Evolutionary conservation across 1,140 invertebrate species (phyloP), one percentile per base, ranked within the genome.

Genomic region (Drosophila athabasca): DNA sequence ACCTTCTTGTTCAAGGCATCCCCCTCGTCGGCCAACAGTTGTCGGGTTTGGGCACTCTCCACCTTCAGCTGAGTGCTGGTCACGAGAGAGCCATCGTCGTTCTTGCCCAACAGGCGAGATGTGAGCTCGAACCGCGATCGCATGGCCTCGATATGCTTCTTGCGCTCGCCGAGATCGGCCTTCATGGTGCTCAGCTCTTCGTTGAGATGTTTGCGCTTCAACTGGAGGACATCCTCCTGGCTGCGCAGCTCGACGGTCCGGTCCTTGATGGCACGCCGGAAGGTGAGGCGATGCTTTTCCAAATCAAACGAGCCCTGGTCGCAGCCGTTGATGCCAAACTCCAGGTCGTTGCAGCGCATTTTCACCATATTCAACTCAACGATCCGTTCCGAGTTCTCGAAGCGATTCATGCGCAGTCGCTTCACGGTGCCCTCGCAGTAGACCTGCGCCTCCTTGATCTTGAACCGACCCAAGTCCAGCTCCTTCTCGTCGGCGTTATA

Each of bases 1-100:
- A 96, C 95, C 54, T 94, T 93, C 6, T 92, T 92, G 75, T 96
- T 95, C 41, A 95, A 90, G 15, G 93, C 87, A 75, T 95, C 94
- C 1, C 95, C 95, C 72, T 94, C 92, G 62, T 95, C 93, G 71
- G 94, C 93, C 2, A 96, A 76, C 54, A 94, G 81, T 62, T 93
- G 93, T 15, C 93, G 94, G 67, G 95, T 94, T 88, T 95, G 95
- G 2, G 94, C 94, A 39, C 90, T 93, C 79, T 94, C 93, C 22
- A 95, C 93, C 84, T 94, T 94, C n/a, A 95, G 82, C 78, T 95
- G 93, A 0, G 94, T 93, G 9, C 94, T 92, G 2, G 93, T 94
- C 26, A 94, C 71, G 2, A 92, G 87, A 24, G 92, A 92, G 0
- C 94, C 94, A 58, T 93, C 92, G 11, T 93, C 93, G 24, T 93